A percentile compares a stretch with the other conserved stretches of the same genome.
Conservation (phyloP, 2,113 vertebrate species). For the Propithecus coquereli region DNA sequence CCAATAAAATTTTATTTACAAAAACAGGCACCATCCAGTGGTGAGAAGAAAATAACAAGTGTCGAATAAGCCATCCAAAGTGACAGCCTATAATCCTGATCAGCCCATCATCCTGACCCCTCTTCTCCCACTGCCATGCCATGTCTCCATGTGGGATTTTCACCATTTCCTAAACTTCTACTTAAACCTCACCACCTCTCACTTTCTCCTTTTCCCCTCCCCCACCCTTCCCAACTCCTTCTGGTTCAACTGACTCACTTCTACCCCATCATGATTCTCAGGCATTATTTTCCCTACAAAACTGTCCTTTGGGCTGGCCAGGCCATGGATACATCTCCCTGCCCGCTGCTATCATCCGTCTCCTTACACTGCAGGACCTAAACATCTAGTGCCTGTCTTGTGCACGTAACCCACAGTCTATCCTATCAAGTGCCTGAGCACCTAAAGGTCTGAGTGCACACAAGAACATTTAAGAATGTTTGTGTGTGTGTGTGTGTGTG, state of each 20-base stretch:
- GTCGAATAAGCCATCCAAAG: rapidly evolving
- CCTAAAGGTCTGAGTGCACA: neutral
- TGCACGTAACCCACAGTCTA: neutral
- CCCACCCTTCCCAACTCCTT: neutral
- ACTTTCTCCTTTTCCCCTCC: neutral
- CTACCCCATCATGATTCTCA: neutral
- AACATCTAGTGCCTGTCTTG: neutral
- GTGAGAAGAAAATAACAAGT: neutral
- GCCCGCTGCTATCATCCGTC: neutral
- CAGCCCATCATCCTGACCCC: too few relatives aligned
- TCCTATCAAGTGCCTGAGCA: rapidly evolving
- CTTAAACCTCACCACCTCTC: neutral
- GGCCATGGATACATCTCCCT: neutral
- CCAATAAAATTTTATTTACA: conserved; percentile 12
- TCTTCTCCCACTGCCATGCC: neutral
- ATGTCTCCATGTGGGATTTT: neutral
- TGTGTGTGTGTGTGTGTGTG: too few relatives aligned
- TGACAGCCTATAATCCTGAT: neutral
- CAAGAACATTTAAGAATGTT: neutral
- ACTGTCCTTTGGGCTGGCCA: neutral
- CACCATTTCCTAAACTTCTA: neutral
- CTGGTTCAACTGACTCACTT: neutral
- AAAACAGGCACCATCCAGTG: neutral
- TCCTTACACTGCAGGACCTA: neutral
- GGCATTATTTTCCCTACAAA: neutral